Evolutionary conservation across 2,113 vertebrate genomes (phyloP).

Genomic region (Pseudolaguvia tuberculata): DNA sequence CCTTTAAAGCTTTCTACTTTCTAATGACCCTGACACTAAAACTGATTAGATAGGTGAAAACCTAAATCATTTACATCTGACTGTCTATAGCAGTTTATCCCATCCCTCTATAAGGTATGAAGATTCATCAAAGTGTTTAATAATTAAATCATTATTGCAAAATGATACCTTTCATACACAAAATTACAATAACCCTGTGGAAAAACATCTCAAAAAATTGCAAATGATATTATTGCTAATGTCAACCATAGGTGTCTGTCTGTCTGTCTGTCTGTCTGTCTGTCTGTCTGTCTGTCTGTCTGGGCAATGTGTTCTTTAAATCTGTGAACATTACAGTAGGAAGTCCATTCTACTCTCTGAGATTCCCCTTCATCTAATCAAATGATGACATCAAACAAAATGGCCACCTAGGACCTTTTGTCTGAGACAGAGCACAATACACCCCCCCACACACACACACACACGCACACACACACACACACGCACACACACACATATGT

Average conservation of each 20-base stretch:
- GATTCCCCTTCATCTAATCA: conserved; percentile 25
- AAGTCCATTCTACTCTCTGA: conserved; percentile 5
- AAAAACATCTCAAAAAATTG: too few relatives aligned
- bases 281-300: background rate
- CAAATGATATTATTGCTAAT: too few relatives aligned
- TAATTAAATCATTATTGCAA: too few relatives aligned
- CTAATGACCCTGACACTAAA: background rate
- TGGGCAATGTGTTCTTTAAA: background rate
- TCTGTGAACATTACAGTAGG: background rate
- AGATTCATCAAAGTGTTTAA: too few relatives aligned
- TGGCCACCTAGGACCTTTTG: conserved; percentile 58
- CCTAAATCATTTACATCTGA: background rate
- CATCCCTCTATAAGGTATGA: background rate
- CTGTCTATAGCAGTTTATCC: background rate
- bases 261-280: background rate
- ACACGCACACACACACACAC: conserved; percentile 48
- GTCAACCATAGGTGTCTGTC: too few relatives aligned
- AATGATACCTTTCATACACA: too few relatives aligned
- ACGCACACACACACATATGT: conserved; percentile 12
- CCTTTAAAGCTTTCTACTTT: too few relatives aligned
- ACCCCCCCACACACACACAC: conserved; percentile 48
- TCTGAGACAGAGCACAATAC: conserved; percentile 49
- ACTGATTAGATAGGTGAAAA: background rate
- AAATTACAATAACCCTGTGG: too few relatives aligned
- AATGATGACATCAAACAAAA: conserved; percentile 57